A percentile compares a stretch with the other conserved stretches of the same genome.
These are phyloP conservation scores for Cranoglanis bouderius DNA, from an alignment of 2,113 vertebrate genomes.

Conservation along the genomic window DNA sequence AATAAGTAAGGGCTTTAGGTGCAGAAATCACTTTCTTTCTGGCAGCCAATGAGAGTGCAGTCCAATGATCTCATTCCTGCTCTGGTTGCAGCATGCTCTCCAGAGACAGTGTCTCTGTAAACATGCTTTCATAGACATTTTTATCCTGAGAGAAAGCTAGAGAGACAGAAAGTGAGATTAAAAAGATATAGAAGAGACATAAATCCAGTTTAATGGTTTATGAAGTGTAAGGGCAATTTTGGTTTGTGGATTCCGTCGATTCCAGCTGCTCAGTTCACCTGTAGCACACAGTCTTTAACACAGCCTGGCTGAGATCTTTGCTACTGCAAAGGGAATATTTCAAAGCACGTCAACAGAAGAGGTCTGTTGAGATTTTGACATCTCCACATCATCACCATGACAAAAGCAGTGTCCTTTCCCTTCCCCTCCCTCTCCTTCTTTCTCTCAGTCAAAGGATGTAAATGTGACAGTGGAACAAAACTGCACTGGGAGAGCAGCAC, in stretches of 20 bases:
- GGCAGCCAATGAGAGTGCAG: constrained; percentile 40
- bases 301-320: not conserved
- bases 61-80: constrained; percentile 49
- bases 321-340: constrained; percentile 13
- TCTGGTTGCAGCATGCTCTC: constrained; percentile 43
- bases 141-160: not conserved
- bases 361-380: constrained; percentile 27
- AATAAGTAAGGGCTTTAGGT: constrained; percentile 39
- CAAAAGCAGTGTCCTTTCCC: constrained; percentile 15
- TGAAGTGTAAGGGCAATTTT: not conserved
- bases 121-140: constrained; percentile 33
- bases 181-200: not conserved
- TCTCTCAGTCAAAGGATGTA: not conserved
- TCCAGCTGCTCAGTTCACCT: not conserved
- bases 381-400: constrained; percentile 30
- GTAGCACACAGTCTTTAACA: not conserved
- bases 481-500: not conserved
- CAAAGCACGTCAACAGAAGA: constrained; percentile 10
- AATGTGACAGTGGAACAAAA: constrained; percentile 22
- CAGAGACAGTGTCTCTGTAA: constrained; percentile 39
- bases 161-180: constrained; percentile 4
- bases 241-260: not conserved
- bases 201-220: not conserved
- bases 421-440: not conserved
- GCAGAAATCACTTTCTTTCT: constrained; percentile 27